phyloP scores from a whole-genome alignment of 1,140 invertebrate genomes.

The Eriosoma lanigerum region DNA sequence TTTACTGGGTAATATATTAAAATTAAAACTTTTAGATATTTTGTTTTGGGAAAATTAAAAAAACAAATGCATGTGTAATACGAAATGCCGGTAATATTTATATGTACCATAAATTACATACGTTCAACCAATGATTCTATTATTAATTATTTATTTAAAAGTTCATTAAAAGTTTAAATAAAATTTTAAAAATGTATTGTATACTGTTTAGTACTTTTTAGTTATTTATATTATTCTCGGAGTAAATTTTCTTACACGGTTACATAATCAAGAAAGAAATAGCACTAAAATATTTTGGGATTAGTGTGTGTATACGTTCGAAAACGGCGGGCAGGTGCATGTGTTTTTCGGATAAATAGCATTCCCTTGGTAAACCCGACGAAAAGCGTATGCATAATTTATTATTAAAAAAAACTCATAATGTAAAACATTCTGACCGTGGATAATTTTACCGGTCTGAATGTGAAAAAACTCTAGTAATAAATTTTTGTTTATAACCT shows the following conservation, averaged over 20 bases:
- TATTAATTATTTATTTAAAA: too few species aligned
- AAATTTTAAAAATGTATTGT: too few species aligned
- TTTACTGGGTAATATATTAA: too few species aligned
- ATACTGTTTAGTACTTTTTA: too few species aligned
- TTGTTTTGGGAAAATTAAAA: too few species aligned
- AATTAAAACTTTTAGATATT: too few species aligned
- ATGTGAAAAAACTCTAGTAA: not conserved
- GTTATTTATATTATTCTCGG: not conserved
- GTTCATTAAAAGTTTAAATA: too few species aligned
- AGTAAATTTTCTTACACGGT: too few species aligned
- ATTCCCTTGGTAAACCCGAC: not conserved
- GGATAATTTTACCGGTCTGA: not conserved
- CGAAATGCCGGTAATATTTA: too few species aligned
- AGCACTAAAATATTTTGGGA: not conserved
- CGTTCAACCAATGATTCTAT: too few species aligned
- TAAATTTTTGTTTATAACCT: conserved; percentile 21
- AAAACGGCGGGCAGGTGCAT: not conserved
- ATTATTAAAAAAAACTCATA: not conserved
- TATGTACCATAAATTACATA: too few species aligned
- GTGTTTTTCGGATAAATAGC: not conserved
- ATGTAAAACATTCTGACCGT: conserved; percentile 16
- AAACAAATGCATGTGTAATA: too few species aligned
- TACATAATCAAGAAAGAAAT: not conserved
- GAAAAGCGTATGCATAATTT: conserved; percentile 13
- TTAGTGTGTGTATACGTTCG: not conserved